phyloP scores from a whole-genome alignment of 1,140 invertebrate genomes.

The Drosophila mojavensis region DNA sequence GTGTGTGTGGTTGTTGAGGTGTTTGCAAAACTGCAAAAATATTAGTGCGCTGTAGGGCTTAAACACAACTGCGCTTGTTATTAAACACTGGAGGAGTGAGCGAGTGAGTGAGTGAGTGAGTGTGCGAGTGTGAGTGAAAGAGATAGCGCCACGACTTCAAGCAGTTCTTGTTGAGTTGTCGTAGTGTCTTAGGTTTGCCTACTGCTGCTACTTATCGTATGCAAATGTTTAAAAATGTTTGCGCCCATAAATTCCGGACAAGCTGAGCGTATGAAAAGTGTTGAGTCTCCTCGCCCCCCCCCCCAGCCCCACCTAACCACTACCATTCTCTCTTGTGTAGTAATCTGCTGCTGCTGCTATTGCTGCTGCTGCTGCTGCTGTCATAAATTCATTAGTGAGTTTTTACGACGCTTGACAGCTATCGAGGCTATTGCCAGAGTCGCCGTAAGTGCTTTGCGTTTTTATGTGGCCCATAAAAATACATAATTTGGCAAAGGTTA shows the following conservation, averaged over 20 bases:
- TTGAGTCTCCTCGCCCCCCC: neutral
- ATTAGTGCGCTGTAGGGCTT: constrained; percentile 41
- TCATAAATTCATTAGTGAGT: constrained; percentile 52
- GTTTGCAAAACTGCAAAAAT: constrained; percentile 47
- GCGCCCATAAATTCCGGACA: constrained; percentile 47
- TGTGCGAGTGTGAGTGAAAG: too few species aligned
- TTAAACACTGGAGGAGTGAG: constrained; percentile 9
- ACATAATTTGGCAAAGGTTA: constrained; percentile 8
- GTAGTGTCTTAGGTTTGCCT: constrained; percentile 10
- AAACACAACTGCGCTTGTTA: constrained; percentile 18
- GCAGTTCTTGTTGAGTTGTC: constrained; percentile 4
- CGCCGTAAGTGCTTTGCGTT: neutral
- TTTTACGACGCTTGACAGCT: constrained; percentile 24
- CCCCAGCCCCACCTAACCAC: too few species aligned
- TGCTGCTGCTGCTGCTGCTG: constrained; percentile 32
- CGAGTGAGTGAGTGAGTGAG: neutral
- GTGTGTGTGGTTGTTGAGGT: constrained; percentile 27
- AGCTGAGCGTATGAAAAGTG: constrained; percentile 25
- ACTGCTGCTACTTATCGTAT: constrained; percentile 54
- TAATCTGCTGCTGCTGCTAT: constrained; percentile 9
- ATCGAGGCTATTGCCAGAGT: constrained; percentile 7
- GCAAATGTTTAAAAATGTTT: constrained; percentile 64
- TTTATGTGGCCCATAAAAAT: constrained; percentile 35
- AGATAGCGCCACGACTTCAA: too few species aligned
- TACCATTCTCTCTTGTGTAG: too few species aligned